Evolutionary conservation across 2,888 invertebrate genomes (phyloP).

Genomic region (Protodeltote pygarga): DNA sequence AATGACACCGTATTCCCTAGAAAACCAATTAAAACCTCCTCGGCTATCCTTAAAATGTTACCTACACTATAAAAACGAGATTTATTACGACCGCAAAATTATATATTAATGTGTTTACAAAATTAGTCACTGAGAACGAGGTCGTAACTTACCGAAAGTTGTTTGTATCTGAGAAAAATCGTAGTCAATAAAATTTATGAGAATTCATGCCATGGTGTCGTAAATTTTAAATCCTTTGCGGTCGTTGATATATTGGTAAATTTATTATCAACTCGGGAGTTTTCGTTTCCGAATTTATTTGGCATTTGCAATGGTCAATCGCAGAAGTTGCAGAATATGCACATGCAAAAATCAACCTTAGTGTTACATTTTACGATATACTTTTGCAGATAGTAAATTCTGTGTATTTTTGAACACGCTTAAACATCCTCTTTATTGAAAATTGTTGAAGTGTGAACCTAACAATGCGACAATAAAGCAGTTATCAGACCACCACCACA

Average conservation of each 20-base stretch:
- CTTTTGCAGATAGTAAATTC: not conserved
- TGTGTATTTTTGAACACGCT: not conserved
- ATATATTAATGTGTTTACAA: slow-evolving; percentile 42
- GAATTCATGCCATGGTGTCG: slow-evolving; percentile 36
- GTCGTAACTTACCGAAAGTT: slow-evolving; percentile 27
- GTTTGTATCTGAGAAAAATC: slow-evolving; percentile 38
- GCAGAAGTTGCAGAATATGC: slow-evolving; percentile 15
- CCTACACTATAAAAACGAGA: slow-evolving; percentile 53
- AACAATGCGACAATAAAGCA: slow-evolving; percentile 16
- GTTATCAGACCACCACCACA: slow-evolving; percentile 4
- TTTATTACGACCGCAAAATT: slow-evolving; percentile 60
- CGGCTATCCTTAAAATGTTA: slow-evolving; percentile 26
- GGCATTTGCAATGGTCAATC: slow-evolving; percentile 47
- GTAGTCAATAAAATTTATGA: slow-evolving; percentile 50
- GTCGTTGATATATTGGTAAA: slow-evolving; percentile 49
- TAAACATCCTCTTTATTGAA: slow-evolving; percentile 19
- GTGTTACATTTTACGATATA: not conserved
- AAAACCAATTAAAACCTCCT: slow-evolving; percentile 56
- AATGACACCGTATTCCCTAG: slow-evolving; percentile 51
- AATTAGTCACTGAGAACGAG: slow-evolving; percentile 57
- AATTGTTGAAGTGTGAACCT: slow-evolving; percentile 23
- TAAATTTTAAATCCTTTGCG: slow-evolving; percentile 52
- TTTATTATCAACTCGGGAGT: slow-evolving; percentile 48
- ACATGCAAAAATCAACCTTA: slow-evolving; percentile 22
- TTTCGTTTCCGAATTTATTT: slow-evolving; percentile 57